phyloP scores from a whole-genome alignment of 1,140 invertebrate genomes.

The Fopius arisanus region DNA sequence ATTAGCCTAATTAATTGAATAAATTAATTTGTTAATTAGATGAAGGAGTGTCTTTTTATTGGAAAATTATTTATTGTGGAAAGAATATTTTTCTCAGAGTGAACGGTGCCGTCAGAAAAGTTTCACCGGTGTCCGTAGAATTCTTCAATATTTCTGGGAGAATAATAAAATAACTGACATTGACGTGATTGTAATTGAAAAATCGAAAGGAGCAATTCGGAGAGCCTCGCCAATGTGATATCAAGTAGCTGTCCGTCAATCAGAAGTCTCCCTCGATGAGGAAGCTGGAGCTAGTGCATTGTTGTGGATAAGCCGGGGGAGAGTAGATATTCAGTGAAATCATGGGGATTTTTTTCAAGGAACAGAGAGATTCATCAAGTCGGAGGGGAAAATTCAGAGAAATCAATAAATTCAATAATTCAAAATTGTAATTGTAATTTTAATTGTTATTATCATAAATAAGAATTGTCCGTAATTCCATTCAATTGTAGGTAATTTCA shows the following conservation, averaged over 20 bases:
- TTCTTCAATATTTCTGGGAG: not conserved
- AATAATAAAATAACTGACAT: not conserved
- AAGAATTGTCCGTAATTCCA: too few relatives aligned
- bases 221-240: constrained; percentile 19
- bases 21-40: too few relatives aligned
- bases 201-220: constrained; percentile 13
- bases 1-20: too few relatives aligned
- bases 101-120: not conserved
- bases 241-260: constrained; percentile 47
- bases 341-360: not conserved
- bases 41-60: too few relatives aligned
- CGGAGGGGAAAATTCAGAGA: too few relatives aligned
- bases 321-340: not conserved
- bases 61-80: too few relatives aligned
- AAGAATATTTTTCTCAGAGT: too few relatives aligned
- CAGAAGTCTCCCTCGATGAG: constrained; percentile 34
- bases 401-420: too few relatives aligned
- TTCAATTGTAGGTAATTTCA: too few relatives aligned
- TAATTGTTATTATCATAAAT: too few relatives aligned
- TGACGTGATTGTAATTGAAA: not conserved
- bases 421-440: too few relatives aligned
- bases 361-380: not conserved
- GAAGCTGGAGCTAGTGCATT: not conserved
- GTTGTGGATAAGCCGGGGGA: not conserved
- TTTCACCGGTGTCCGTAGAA: not conserved